These are phyloP conservation scores for Heliconius erato DNA, from an alignment of 2,888 invertebrate genomes.

Conservation along the genomic window DNA sequence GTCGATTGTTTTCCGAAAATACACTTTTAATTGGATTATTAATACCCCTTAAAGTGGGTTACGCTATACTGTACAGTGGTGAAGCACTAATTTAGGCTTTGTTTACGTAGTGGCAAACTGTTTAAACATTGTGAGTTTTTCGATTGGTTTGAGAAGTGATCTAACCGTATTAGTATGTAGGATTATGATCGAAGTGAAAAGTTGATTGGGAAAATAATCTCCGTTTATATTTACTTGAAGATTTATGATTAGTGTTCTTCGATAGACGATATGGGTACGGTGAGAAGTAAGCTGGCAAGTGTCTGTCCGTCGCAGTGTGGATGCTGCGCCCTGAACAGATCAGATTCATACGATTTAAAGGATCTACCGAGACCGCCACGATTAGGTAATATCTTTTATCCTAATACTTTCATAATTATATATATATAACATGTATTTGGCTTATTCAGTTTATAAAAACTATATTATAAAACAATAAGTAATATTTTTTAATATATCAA, in stretches of 20 bases:
- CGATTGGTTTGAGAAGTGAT: conserved; percentile 62
- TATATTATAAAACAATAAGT: not conserved
- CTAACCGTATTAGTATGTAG: conserved; percentile 63
- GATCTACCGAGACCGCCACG: conserved; percentile 76
- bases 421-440: not conserved
- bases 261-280: conserved; percentile 68
- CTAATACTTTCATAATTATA: not conserved
- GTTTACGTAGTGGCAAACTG: conserved; percentile 71
- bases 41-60: conserved; percentile 52
- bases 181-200: conserved; percentile 59
- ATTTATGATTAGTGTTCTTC: conserved; percentile 36
- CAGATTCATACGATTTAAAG: conserved; percentile 73
- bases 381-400: conserved; percentile 44
- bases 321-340: conserved; percentile 63
- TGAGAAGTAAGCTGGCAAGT: conserved; percentile 69
- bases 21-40: conserved; percentile 49
- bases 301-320: conserved; percentile 63
- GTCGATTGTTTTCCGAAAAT: conserved; percentile 52
- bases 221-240: conserved; percentile 22
- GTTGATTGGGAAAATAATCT: conserved; percentile 45
- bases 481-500: not conserved
- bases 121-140: conserved; percentile 57
- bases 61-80: conserved; percentile 45
- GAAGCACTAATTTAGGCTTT: conserved; percentile 61
- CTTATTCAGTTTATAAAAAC: not conserved